Conservation (phyloP, 2,113 vertebrate genomes). For the Buteo buteo region DNA sequence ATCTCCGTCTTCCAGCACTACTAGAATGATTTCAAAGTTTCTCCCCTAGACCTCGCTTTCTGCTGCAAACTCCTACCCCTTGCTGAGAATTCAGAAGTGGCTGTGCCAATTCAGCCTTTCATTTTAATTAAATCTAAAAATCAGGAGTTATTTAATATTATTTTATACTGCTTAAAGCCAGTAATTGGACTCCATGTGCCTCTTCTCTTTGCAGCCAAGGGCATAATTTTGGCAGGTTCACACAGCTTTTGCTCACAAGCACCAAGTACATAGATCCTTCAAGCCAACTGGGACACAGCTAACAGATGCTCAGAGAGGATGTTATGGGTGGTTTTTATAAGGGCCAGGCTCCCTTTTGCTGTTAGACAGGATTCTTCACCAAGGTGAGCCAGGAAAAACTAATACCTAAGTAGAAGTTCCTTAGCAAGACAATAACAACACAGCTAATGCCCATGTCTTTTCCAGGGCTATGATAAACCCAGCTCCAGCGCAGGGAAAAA, state of each 20-base stretch:
- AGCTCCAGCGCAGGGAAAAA: not conserved
- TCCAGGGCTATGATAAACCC: not conserved
- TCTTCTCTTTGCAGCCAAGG: not conserved
- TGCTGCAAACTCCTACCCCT: not conserved
- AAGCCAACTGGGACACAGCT: not conserved
- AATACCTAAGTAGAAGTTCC: conserved; percentile 19
- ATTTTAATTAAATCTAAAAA: conserved; percentile 54
- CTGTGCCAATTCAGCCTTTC: conserved; percentile 4
- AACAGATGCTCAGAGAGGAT: not conserved
- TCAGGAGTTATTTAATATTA: conserved; percentile 42
- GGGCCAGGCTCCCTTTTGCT: not conserved
- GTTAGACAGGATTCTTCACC: conserved; percentile 13
- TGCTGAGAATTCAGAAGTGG: not conserved
- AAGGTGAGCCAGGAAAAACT: conserved; percentile 22
- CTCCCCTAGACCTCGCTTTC: not conserved
- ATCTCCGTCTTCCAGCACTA: not conserved
- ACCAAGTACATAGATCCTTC: not conserved
- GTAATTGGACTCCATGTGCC: conserved; percentile 34
- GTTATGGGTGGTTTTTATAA: not conserved
- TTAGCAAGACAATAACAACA: not conserved
- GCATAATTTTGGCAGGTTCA: conserved; percentile 41
- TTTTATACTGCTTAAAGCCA: conserved; percentile 30
- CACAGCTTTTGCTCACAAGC: not conserved
- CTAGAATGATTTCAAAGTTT: conserved; percentile 13
- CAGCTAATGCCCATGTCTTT: not conserved